phyloP scores from a whole-genome alignment of 2,113 vertebrate genomes.

The Eudyptes chrysolophus region DNA sequence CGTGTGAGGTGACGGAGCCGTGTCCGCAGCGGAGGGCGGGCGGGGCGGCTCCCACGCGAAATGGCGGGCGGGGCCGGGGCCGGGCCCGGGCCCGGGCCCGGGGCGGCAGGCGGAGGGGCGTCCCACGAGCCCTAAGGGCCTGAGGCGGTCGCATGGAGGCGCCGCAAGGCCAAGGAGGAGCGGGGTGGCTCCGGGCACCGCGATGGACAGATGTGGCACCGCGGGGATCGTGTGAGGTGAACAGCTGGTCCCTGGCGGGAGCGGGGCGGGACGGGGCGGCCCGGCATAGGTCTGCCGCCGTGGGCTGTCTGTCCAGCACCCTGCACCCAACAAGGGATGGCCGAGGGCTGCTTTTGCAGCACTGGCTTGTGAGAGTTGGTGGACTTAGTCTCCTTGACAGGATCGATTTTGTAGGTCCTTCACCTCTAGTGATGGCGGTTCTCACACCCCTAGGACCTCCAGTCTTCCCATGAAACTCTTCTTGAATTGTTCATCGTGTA shows the following conservation, averaged over 20 bases:
- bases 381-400: not conserved
- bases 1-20: too few species aligned
- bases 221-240: too few species aligned
- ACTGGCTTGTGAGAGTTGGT: fast-evolving
- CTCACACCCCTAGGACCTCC: too few species aligned
- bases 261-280: fast-evolving
- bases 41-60: not conserved
- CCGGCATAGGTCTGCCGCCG: fast-evolving
- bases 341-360: not conserved
- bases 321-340: fast-evolving
- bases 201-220: fast-evolving
- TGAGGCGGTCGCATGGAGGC: fast-evolving
- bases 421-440: fast-evolving
- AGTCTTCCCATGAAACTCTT: not conserved
- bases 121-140: fast-evolving
- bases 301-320: not conserved
- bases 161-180: fast-evolving
- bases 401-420: not conserved
- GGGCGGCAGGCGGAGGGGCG: too few species aligned
- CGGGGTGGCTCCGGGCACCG: fast-evolving
- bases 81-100: too few species aligned
- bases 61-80: too few species aligned
- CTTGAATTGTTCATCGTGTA: not conserved
- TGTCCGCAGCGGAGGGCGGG: not conserved
- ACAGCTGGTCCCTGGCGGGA: not conserved